phyloP scores from a whole-genome alignment of 2,888 invertebrate genomes.

The Apamea sordens region DNA sequence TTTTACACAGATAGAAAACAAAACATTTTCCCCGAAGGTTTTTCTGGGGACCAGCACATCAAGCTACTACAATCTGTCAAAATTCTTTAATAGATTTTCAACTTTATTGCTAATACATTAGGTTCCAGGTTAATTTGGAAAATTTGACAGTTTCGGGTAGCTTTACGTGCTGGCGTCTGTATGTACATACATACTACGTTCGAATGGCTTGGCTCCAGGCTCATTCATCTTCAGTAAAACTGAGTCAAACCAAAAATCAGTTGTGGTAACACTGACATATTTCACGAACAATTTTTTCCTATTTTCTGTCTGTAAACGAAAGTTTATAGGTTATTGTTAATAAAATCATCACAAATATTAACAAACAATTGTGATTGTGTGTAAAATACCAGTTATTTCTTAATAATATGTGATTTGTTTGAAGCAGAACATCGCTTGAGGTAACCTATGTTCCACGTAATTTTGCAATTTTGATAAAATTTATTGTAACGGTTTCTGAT shows the following conservation, averaged over 20 bases:
- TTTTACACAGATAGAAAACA: neutral
- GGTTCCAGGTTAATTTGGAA: too few relatives aligned
- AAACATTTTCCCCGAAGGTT: too few relatives aligned
- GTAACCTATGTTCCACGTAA: slow-evolving; percentile 50
- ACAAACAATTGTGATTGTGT: slow-evolving; percentile 7
- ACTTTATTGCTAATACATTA: too few relatives aligned
- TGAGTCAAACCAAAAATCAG: neutral
- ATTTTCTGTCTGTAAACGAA: slow-evolving; percentile 29
- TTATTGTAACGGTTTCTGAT: slow-evolving; percentile 33
- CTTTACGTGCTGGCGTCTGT: too few relatives aligned
- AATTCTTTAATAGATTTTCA: too few relatives aligned
- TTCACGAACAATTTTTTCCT: slow-evolving; percentile 14
- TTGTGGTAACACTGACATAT: slow-evolving; percentile 36
- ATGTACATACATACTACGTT: neutral
- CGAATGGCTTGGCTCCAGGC: neutral
- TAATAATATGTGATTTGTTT: slow-evolving; percentile 43
- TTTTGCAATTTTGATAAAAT: slow-evolving; percentile 10
- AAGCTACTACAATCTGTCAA: too few relatives aligned
- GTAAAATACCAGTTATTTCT: slow-evolving; percentile 1
- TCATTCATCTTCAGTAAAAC: neutral
- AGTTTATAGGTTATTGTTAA: slow-evolving; percentile 36
- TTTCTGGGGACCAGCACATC: too few relatives aligned
- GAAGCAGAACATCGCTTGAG: slow-evolving; percentile 10
- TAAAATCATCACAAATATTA: slow-evolving; percentile 8
- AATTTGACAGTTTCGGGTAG: too few relatives aligned